Conservation (phyloP, 2,113 vertebrate species). For the Ranitomeya imitator region DNA sequence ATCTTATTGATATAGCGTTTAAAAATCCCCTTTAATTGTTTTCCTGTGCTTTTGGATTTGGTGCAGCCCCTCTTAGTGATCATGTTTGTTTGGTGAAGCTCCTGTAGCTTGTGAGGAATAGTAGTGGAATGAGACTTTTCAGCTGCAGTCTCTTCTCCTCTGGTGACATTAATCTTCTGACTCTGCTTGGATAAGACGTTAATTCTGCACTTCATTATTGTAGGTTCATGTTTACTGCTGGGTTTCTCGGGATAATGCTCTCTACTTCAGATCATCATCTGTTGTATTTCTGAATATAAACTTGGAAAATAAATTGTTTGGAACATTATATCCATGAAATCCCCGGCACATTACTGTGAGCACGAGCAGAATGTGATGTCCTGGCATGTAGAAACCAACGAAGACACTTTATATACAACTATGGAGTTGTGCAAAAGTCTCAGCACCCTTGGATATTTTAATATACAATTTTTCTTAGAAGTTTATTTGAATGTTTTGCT, state of each 20-base stretch:
- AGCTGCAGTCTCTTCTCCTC: background rate
- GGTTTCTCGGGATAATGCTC: background rate
- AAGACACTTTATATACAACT: background rate
- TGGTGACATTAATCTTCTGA: background rate
- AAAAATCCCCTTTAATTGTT: background rate
- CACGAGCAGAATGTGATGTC: background rate
- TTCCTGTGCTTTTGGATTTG: background rate
- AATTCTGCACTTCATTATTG: background rate
- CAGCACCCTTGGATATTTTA: background rate
- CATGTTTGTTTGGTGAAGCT: background rate
- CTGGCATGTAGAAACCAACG: background rate
- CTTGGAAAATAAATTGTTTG: slow-evolving; percentile 29
- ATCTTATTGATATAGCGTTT: too few species aligned
- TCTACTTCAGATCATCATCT: background rate
- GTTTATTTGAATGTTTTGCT: background rate
- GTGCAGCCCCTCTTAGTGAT: background rate
- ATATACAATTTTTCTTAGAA: background rate
- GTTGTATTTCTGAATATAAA: slow-evolving; percentile 31
- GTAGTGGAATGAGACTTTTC: background rate
- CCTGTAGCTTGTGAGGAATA: background rate
- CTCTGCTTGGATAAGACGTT: background rate
- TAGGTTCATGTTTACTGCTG: slow-evolving; percentile 21
- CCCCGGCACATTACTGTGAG: background rate
- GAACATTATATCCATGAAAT: background rate
- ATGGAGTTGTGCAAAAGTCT: background rate